Evolutionary conservation across 2,113 vertebrate genomes (phyloP), one percentile per base, ranked within the genome.

Genomic region (Embiotoca jacksoni): DNA sequence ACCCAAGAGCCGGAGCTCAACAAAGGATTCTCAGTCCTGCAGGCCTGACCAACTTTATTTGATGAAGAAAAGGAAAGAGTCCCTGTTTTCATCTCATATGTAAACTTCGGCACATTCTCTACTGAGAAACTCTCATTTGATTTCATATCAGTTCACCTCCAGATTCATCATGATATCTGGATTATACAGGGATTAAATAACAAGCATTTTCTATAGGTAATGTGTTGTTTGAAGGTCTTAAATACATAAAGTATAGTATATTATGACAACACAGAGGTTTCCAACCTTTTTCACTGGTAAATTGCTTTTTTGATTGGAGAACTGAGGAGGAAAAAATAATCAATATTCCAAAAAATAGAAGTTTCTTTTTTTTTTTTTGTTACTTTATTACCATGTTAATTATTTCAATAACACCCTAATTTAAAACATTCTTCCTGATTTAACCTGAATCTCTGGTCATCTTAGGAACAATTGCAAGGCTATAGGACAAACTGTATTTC

Each of bases 21-120:
- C 91, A 93, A 91, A 91, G 80, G 87, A 74, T 84, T 88, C 85
- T 93, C 80, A 92, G 92, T 93, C 78, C 78, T 86, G 54, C 52
- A 68, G 62, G 72, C 66, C 49, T 16, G 46, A 52, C 62, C 79
- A 70, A 69, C 75, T 78, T 76, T 54, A 82, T 82, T 72, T 83
- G 54, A 88, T 54, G 57, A 79, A 78, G 59, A 63, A 68, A 80
- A 82, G 60, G 62, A 77, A 87, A 64, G 56, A 65, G 37, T 71
- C 55, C 79, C 39, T 85, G 63, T 81, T 87, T 89, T 78, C 33
- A 78, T 81, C 81, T 47, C 68, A 75, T 52, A 73, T 83, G 16
- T 85, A 5, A 75, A 72, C 64, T 78, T 82, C 79, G 83, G 75
- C 72, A 82, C 44, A 91, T 84, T 91, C 72, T 80, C 85, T 31